Evolutionary conservation across 2,797 vertebrate genomes (phyloP), one percentile per base, ranked within the genome.

Genomic region (Onychomys leucogaster): DNA sequence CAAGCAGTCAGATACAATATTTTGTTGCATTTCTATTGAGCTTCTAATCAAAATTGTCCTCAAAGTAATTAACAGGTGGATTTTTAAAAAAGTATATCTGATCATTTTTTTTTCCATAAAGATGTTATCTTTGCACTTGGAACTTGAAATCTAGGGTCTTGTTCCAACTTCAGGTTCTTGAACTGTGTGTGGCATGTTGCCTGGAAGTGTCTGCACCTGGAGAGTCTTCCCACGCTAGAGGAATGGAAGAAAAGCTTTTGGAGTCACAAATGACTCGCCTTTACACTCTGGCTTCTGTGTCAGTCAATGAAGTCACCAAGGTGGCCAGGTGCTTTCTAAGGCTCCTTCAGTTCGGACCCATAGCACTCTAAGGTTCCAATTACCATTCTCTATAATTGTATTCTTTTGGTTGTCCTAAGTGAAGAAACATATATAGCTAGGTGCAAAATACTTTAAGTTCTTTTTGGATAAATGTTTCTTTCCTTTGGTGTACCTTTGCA

Each of bases 381-480:
- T 17, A 90, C 43, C 37, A 81, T 34, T 49, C 21, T 61, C n/a
- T 73, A 14, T 57, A 55, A 59, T 87, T 65, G 12, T n/a, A 80
- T 93, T 71, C 59, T 88, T 32, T 82, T 86, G 78, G 29, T 7
- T 86, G 16, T 94, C 90, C n/a, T 81, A 65, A 67, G 29, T 63
- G 85, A 52, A 76, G 73, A 37, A 90, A 57, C 25, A n/a, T 6
- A 61, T 9, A n/a, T 43, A 91, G 78, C 77, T 77, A 95, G 67
- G 8, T 69, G 0, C 25, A 75, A 32, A 14, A 89, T 14, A 95
- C 91, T 94, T 96, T 93, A 91, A 76, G 5, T 4, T 34, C 57
- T 82, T 55, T 92, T 63, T 65, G 75, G 73, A 85, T 85, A 71
- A 59, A 78, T 86, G 0, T 9, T 91, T 94, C 90, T 0, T 1